phyloP scores from a whole-genome alignment of 2,113 vertebrate species.

The Stomatorhinus ivindoensis region DNA sequence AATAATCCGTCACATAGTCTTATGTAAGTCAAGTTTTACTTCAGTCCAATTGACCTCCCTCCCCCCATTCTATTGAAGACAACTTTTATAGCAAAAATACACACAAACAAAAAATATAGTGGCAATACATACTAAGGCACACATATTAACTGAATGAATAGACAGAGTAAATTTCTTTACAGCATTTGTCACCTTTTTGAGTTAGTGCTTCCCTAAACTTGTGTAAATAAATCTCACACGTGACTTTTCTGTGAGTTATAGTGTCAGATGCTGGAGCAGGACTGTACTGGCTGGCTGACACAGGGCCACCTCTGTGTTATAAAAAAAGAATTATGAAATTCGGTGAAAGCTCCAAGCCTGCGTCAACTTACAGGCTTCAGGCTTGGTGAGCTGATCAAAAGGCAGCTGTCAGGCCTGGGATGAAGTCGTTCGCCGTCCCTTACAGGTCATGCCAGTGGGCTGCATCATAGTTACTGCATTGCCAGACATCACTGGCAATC shows the following conservation, averaged over 20 bases:
- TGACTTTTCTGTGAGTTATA: neutral
- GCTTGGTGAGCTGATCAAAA: slow-evolving; percentile 20
- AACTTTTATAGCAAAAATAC: neutral
- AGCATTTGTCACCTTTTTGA: neutral
- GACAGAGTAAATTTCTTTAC: neutral
- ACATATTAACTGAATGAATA: neutral
- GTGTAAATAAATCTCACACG: neutral
- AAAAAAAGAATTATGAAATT: neutral
- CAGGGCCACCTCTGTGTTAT: neutral
- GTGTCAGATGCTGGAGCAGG: neutral
- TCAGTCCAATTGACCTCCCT: neutral
- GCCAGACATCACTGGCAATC: slow-evolving; percentile 28
- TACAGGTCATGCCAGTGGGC: slow-evolving; percentile 24
- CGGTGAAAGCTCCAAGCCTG: neutral
- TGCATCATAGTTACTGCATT: slow-evolving; percentile 35
- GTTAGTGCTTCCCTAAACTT: neutral
- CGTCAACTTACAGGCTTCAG: slow-evolving; percentile 9
- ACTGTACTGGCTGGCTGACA: neutral
- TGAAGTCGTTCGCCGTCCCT: slow-evolving; percentile 16
- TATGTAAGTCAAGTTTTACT: neutral
- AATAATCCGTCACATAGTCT: neutral
- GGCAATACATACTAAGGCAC: neutral
- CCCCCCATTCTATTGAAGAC: neutral
- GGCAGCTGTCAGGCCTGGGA: neutral
- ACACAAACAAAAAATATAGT: neutral